Evolutionary conservation across 2,888 invertebrate species (phyloP).

Genomic region (Myopa tessellatipennis): DNA sequence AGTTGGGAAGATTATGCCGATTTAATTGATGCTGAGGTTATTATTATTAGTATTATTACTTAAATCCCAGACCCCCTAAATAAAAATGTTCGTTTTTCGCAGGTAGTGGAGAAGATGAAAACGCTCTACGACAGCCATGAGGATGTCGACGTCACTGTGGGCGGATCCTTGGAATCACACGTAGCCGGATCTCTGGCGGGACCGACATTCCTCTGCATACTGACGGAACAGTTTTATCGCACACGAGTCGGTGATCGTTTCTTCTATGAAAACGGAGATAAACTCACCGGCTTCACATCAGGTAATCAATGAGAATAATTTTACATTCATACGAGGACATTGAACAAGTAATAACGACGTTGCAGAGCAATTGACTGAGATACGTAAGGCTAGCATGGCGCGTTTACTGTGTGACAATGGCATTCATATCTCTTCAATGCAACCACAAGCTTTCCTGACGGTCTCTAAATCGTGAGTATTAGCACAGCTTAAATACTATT

Average conservation of each 20-base stretch:
- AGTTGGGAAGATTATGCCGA: constrained; percentile 79
- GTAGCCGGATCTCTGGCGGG: constrained; percentile 84
- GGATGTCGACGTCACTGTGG: constrained; percentile 89
- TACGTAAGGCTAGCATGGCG: constrained; percentile 82
- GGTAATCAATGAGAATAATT: constrained; percentile 60
- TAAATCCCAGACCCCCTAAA: neutral
- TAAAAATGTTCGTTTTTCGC: neutral
- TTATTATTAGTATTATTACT: neutral
- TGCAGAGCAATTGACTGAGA: constrained; percentile 78
- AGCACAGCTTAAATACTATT: too few relatives aligned
- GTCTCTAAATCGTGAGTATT: constrained; percentile 72
- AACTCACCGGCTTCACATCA: constrained; percentile 74
- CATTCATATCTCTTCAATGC: constrained; percentile 75
- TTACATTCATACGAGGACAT: neutral
- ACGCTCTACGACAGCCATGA: constrained; percentile 77
- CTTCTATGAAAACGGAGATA: constrained; percentile 82
- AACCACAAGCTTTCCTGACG: constrained; percentile 75
- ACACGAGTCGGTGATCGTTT: constrained; percentile 88
- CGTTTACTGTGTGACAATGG: constrained; percentile 85
- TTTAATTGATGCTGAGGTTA: constrained; percentile 73
- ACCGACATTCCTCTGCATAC: constrained; percentile 88
- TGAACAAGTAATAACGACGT: neutral
- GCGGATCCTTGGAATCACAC: constrained; percentile 82
- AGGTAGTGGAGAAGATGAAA: constrained; percentile 73
- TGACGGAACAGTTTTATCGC: constrained; percentile 88